Evolutionary conservation across 2,113 vertebrate species (phyloP), one percentile per base, ranked within the genome.

Genomic region (Meriones unguiculatus): DNA sequence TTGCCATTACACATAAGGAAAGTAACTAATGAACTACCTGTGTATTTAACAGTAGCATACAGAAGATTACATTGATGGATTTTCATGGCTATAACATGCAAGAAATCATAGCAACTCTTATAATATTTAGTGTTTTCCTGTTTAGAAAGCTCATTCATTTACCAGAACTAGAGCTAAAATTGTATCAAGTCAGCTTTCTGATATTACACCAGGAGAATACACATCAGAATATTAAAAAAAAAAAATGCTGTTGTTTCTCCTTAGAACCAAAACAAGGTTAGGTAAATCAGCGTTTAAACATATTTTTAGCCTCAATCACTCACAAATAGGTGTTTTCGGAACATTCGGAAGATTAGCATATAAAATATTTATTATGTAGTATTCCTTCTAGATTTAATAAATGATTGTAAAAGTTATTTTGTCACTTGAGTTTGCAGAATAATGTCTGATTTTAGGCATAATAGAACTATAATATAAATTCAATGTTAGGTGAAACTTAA

Each of bases 391-490:
- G 32, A 93, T 88, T 87, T 96, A 81, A 52, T 73, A 96, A 97
- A 93, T 91, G 72, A 93, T 88, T 85, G 65, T 52, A 54, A 81
- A 93, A 89, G 54, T 93, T 95, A 95, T 96, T 96, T 93, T 97
- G 65, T 86, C 85, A 88, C 50, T 89, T 67, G 38, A 91, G 38
- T 41, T 96, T 94, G 95, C 78, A 92, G 62, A 95, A 11, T 89
- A 94, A 94, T 94, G 80, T 96, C 64, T 30, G 50, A 87, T 95
- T 82, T 95, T 90, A 89, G 75, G 52, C 57, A 95, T 96, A 96
- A 97, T 93, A 97, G 89, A 95, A 91, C 89, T 96, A 92, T 91
- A 96, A 92, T 91, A 96, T 96, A 95, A 95, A 96, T 97, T 96
- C 90, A 97, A 81, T 59, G 54, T 95, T 67, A 35, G 77, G 52